Base-by-base conservation (phyloP, 2,113 vertebrate genomes). In the Psilopsiagon aymara region DNA sequence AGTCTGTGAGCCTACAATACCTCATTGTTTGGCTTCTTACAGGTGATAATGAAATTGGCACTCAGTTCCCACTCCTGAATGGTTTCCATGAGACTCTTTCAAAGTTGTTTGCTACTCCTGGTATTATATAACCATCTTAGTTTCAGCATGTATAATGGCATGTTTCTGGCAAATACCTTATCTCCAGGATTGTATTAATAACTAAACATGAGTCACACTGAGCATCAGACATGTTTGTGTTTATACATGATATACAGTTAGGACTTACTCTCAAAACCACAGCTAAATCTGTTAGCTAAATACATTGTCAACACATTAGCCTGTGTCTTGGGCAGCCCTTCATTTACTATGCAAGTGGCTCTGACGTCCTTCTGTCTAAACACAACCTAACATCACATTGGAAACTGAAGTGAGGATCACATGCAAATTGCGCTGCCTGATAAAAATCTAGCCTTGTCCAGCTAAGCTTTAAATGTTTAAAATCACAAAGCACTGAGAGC, bases 141-240 rank as follows among this genome's bases (percentile, higher is more conserved):
- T 96, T 97, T 95, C 71, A 60, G 83, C 93, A 96, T 62, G 91
- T 80, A 85, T 75, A 94, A 90, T 95, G 81, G 43, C 47, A 95
- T 88, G 78, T 85, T 95, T 82, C 90, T 97, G 90, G 92, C 91
- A 97, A 97, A 97, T 94, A 88, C 69, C 47, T 98, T 96, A 96
- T 97, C 95, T 97, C 76, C 87, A 67, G n/a, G 47, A 86, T 71
- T 96, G 78, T 79, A 93, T 96, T 97, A 95, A 91, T 91, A 66
- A 46, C 71, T 80, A 92, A 97, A 88, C 27, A 25, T 93, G 69
- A 97, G 79, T 97, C 95, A 96, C 19, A 24, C 75, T 47, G 29
- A 81, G 85, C 44, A 95, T 90, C 64, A 94, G 88, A 69, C 17
- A 13, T 76, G 37, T 71, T 91, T 90, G 70, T 79, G 35, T 90